These are phyloP conservation scores for Dione vanillae DNA, from an alignment of 2,888 invertebrate species.

Conservation along the genomic window DNA sequence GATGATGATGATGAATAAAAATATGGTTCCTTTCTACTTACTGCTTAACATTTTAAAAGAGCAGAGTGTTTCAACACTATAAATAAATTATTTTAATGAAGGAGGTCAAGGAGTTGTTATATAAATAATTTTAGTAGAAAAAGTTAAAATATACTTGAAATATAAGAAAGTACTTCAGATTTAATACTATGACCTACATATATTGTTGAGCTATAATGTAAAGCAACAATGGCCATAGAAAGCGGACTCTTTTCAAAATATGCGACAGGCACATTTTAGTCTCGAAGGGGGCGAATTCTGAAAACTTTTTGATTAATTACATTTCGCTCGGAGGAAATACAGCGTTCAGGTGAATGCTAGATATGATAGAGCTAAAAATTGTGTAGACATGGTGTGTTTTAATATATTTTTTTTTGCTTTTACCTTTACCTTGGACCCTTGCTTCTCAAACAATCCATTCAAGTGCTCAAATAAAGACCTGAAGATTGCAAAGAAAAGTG, in stretches of 20 bases:
- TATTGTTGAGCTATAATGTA: slow-evolving; percentile 26
- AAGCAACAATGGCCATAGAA: slow-evolving; percentile 39
- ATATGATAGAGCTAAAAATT: slow-evolving; percentile 54
- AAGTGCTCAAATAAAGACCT: too few species aligned
- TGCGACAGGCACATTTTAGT: slow-evolving; percentile 47
- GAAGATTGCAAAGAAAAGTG: too few species aligned
- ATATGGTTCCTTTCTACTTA: too few species aligned
- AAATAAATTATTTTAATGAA: too few species aligned
- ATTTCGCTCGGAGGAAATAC: slow-evolving; percentile 76
- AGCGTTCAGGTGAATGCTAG: slow-evolving; percentile 67
- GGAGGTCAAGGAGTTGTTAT: too few species aligned
- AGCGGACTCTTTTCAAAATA: slow-evolving; percentile 45
- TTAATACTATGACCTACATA: slow-evolving; percentile 28
- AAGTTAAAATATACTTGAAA: neutral
- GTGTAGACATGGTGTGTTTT: slow-evolving; percentile 42
- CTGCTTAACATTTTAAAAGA: too few species aligned
- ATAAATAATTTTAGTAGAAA: neutral
- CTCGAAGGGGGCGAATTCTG: slow-evolving; percentile 50
- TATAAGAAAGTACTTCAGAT: neutral
- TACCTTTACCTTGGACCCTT: too few species aligned
- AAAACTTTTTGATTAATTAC: slow-evolving; percentile 83
- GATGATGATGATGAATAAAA: too few species aligned
- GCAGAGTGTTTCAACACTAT: too few species aligned
- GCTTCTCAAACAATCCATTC: too few species aligned
- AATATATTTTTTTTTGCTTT: neutral